Conservation (phyloP, 2,888 invertebrate species). For the Cabera pusaria region DNA sequence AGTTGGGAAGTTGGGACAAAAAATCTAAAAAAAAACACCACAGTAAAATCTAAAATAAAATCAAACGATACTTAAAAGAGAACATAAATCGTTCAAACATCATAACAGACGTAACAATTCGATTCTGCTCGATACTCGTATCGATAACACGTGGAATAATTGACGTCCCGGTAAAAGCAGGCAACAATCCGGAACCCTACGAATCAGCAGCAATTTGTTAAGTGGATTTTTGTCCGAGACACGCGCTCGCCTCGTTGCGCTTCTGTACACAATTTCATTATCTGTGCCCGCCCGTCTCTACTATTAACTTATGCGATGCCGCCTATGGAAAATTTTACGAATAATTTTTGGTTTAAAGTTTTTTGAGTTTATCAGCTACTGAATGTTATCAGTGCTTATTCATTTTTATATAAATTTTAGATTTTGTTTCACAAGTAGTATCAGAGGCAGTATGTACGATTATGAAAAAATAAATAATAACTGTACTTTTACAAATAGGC, state of each 20-base stretch:
- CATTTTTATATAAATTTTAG: too few relatives aligned
- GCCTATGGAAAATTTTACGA: slow-evolving; percentile 62
- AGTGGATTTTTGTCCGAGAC: slow-evolving; percentile 84
- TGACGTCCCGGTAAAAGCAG: slow-evolving; percentile 77
- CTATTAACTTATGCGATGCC: slow-evolving; percentile 77
- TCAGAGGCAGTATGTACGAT: too few relatives aligned
- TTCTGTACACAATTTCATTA: slow-evolving; percentile 83
- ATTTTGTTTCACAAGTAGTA: too few relatives aligned
- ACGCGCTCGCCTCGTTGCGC: slow-evolving; percentile 81
- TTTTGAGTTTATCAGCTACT: too few relatives aligned
- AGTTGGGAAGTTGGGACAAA: too few relatives aligned
- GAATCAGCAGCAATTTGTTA: slow-evolving; percentile 84
- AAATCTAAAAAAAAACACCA: too few relatives aligned
- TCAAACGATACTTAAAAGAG: too few relatives aligned
- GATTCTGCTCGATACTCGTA: slow-evolving; percentile 49
- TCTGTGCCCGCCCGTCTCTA: slow-evolving; percentile 55
- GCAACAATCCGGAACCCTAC: slow-evolving; percentile 81
- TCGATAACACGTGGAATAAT: slow-evolving; percentile 75
- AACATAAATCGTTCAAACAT: neutral
- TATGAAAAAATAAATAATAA: too few relatives aligned
- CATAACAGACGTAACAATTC: slow-evolving; percentile 1
- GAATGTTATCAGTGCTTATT: too few relatives aligned
- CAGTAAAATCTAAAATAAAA: too few relatives aligned
- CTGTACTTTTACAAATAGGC: too few relatives aligned
- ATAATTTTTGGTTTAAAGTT: slow-evolving; percentile 31